Percentiles rank a stretch among this genome's conserved stretches.
These are phyloP conservation scores for Amblyornis subalaris DNA, from an alignment of 2,113 vertebrate genomes.

Conservation along the genomic window DNA sequence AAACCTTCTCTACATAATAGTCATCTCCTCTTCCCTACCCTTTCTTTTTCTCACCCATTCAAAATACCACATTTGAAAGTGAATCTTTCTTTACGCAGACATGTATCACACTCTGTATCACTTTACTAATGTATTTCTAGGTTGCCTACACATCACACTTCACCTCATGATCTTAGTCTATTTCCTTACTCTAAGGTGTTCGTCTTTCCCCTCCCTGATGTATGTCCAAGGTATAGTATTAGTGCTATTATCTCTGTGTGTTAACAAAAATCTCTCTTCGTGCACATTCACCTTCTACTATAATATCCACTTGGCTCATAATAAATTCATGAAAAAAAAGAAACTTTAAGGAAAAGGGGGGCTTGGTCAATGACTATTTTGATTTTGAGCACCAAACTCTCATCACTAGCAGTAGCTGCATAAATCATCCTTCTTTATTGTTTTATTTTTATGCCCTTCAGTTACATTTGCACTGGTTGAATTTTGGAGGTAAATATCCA, in stretches of 20 bases:
- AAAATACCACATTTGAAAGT: neutral
- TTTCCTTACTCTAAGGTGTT: neutral
- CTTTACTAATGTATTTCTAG: neutral
- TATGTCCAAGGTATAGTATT: neutral
- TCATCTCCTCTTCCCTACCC: neutral
- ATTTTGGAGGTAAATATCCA: conserved; percentile 70
- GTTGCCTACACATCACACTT: neutral
- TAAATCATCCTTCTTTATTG: neutral
- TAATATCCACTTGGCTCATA: neutral
- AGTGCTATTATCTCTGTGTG: neutral
- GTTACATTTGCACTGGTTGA: conserved; percentile 2
- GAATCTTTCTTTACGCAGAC: neutral
- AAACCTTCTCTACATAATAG: neutral
- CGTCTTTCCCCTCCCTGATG: fast-evolving
- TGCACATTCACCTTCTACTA: neutral
- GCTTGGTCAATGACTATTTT: neutral
- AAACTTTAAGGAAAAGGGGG: neutral
- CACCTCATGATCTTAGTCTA: neutral
- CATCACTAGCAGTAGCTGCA: neutral
- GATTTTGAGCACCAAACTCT: neutral
- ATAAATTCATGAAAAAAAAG: neutral
- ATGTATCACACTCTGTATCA: neutral
- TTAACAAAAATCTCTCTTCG: neutral
- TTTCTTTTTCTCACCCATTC: neutral
- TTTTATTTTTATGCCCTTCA: conserved; percentile 15